Conservation (phyloP, 2,888 invertebrate species). For the Empis livida region DNA sequence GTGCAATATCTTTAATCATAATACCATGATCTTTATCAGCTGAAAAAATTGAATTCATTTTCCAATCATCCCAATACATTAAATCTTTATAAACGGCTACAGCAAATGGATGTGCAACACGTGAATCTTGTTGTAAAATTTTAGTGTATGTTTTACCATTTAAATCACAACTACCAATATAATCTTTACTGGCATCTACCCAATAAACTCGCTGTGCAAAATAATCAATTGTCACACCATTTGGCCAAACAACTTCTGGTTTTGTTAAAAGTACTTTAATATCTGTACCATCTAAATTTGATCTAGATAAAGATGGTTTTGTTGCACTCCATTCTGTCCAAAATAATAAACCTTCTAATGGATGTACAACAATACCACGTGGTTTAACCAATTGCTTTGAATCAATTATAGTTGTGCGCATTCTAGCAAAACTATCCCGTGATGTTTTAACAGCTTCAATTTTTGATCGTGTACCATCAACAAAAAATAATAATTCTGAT, state of each 20-base stretch:
- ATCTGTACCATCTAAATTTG: conserved; percentile 65
- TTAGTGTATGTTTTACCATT: conserved; percentile 55
- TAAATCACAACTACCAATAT: conserved; percentile 63
- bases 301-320: conserved; percentile 65
- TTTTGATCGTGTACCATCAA: conserved; percentile 63
- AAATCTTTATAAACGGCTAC: conserved; percentile 73
- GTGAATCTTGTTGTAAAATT: conserved; percentile 49
- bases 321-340: conserved; percentile 80
- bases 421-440: conserved; percentile 41
- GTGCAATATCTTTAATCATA: conserved; percentile 45
- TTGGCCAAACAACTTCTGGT: conserved; percentile 68
- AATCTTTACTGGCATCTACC: conserved; percentile 75
- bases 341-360: conserved; percentile 61
- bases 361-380: conserved; percentile 72
- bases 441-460: conserved; percentile 67
- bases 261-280: conserved; percentile 50
- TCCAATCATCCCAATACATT: conserved; percentile 88
- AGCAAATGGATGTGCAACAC: conserved; percentile 72
- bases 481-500: conserved; percentile 73
- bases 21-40: conserved; percentile 66
- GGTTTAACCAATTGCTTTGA: conserved; percentile 55
- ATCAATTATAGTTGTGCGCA: conserved; percentile 64
- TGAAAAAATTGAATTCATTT: conserved; percentile 60
- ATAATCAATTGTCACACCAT: conserved; percentile 74
- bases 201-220: conserved; percentile 69